phyloP scores from a whole-genome alignment of 2,797 vertebrate species.

The Gephyroberyx darwinii region DNA sequence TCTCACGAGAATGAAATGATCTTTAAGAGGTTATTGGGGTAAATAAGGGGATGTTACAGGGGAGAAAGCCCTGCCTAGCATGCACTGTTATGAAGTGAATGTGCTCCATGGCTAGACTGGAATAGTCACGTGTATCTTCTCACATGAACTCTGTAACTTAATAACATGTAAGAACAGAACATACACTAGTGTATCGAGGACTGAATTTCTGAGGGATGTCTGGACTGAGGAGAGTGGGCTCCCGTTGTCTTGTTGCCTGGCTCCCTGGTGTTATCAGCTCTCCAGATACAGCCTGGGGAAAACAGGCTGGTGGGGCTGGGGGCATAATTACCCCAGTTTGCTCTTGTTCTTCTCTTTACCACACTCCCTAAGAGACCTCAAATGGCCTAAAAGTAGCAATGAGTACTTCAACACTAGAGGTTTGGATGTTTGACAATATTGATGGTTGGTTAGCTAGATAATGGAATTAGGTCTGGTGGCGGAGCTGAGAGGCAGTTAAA shows the following conservation, averaged over 20 bases:
- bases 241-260: slow-evolving; percentile 16
- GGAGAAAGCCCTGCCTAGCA: slow-evolving; percentile 6
- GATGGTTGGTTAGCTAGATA: not conserved
- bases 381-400: not conserved
- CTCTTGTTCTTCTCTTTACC: slow-evolving; percentile 25
- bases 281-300: slow-evolving; percentile 27
- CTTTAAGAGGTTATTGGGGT: slow-evolving; percentile 16
- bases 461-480: slow-evolving; percentile 2
- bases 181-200: not conserved
- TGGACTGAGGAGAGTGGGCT: slow-evolving; percentile 21
- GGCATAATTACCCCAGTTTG: slow-evolving; percentile 26
- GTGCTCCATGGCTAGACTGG: slow-evolving; percentile 10
- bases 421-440: not conserved
- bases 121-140: not conserved
- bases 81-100: slow-evolving; percentile 11
- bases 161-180: slow-evolving; percentile 1
- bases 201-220: slow-evolving; percentile 1
- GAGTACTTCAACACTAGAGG: slow-evolving; percentile 3
- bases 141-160: slow-evolving; percentile 5
- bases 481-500: slow-evolving; percentile 2
- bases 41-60: slow-evolving; percentile 19
- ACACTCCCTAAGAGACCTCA: slow-evolving; percentile 19
- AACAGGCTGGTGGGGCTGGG: slow-evolving; percentile 3
- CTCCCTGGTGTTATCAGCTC: slow-evolving; percentile 24
- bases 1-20: slow-evolving; percentile 25